Evolutionary conservation across 2,113 vertebrate genomes (phyloP).

Genomic region (Dolichotis patagonum): DNA sequence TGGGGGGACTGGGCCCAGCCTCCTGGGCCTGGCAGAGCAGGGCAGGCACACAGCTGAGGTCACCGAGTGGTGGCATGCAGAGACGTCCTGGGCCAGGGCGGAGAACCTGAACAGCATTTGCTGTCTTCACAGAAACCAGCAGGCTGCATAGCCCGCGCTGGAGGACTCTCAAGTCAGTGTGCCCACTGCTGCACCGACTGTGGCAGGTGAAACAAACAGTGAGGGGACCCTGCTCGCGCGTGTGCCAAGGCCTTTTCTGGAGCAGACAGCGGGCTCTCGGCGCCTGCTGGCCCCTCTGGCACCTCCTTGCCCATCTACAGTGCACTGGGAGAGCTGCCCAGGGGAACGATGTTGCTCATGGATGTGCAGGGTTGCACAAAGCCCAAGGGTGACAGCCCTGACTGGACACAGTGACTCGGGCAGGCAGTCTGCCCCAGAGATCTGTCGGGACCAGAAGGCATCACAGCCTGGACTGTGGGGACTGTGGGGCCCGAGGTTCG

Average conservation of each 20-base stretch:
- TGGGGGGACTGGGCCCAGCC: rapidly evolving
- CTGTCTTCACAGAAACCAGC: background rate
- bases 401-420: rapidly evolving
- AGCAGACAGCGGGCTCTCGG: background rate
- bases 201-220: rapidly evolving
- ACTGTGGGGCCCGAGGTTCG: background rate
- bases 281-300: background rate
- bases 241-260: background rate
- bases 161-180: background rate
- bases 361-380: background rate
- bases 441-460: background rate
- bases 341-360: background rate
- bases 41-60: background rate
- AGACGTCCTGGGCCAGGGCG: rapidly evolving
- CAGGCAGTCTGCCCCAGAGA: background rate
- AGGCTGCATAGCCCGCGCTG: too few species aligned
- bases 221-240: too few species aligned
- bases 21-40: rapidly evolving
- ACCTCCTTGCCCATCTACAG: rapidly evolving
- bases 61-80: rapidly evolving
- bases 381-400: background rate
- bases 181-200: too few species aligned
- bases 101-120: background rate
- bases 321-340: background rate
- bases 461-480: background rate